These are phyloP conservation scores for Halisarca cf. caerulea DNA, from an alignment of 37 sponge, comb jelly and placozoan genomes.

Conservation along the genomic window DNA sequence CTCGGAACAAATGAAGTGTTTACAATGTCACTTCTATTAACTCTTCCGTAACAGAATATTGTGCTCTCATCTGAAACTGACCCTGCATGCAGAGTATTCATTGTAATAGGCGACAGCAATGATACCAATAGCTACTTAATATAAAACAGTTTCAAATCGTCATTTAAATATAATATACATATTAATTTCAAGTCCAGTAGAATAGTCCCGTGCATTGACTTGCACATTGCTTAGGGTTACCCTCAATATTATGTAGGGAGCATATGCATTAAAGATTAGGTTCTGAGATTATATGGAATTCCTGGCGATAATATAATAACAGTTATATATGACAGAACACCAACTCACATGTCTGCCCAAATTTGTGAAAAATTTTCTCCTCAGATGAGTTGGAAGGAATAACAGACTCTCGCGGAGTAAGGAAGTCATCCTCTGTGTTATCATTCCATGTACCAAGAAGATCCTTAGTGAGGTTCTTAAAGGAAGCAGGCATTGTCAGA, in stretches of 20 bases:
- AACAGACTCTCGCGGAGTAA: not conserved
- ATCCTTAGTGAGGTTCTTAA: conserved; percentile 10
- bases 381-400: conserved; percentile 1
- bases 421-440: conserved; percentile 26
- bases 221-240: too few species aligned
- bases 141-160: too few species aligned
- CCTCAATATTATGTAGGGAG: too few species aligned
- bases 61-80: not conserved
- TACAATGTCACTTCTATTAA: not conserved
- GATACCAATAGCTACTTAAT: too few species aligned
- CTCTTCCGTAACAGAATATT: conserved; percentile 18
- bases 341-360: conserved; percentile 32
- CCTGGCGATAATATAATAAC: too few species aligned
- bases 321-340: not conserved
- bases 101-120: too few species aligned
- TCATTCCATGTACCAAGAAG: conserved; percentile 33
- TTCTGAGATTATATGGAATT: too few species aligned
- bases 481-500: not conserved
- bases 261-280: too few species aligned
- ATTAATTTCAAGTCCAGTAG: too few species aligned
- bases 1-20: conserved; percentile 21
- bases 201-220: too few species aligned
- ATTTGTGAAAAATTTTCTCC: conserved; percentile 6
- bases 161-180: too few species aligned
- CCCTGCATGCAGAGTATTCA: too few species aligned